Evolutionary conservation across 1,140 invertebrate species (phyloP).

Genomic region (Euwallacea fornicatus): DNA sequence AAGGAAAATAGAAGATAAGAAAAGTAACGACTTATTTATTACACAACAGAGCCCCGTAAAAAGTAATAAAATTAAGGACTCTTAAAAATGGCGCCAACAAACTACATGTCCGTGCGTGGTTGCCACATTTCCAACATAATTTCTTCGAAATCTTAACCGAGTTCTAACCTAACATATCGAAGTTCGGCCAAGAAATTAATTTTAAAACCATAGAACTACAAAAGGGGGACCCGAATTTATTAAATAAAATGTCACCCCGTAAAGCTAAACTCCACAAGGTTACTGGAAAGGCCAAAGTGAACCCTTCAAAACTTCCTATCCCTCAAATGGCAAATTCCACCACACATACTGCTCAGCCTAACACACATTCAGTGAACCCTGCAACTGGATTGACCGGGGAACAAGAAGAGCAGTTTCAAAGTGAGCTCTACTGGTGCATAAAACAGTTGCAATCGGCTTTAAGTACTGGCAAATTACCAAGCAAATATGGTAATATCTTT

Average conservation of each 20-base stretch:
- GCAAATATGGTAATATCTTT: constrained; percentile 62
- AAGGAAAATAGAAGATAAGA: too few relatives aligned
- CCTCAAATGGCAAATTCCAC: constrained; percentile 5
- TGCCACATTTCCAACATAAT: too few relatives aligned
- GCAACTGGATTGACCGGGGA: constrained; percentile 12
- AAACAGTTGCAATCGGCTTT: constrained; percentile 67
- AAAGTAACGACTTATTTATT: too few relatives aligned
- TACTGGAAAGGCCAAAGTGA: constrained; percentile 24
- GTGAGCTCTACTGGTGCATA: constrained; percentile 76
- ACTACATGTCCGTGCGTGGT: too few relatives aligned
- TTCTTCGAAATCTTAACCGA: too few relatives aligned
- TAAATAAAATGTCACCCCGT: constrained; percentile 33
- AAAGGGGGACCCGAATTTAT: too few relatives aligned
- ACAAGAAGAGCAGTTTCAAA: constrained; percentile 63
- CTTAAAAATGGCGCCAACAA: too few relatives aligned
- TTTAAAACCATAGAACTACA: too few relatives aligned
- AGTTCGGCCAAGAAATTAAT: too few relatives aligned
- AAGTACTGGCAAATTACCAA: constrained; percentile 61
- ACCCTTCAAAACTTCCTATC: background rate
- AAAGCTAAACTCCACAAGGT: constrained; percentile 37
- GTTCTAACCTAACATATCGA: too few relatives aligned
- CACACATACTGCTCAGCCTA: constrained; percentile 2
- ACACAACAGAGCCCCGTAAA: too few relatives aligned
- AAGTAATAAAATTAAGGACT: too few relatives aligned
- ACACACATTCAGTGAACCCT: background rate